Percentiles rank a stretch among this genome's conserved stretches.
Evolutionary conservation across 2,113 vertebrate genomes (phyloP).

Genomic region (Connochaetes taurinus): DNA sequence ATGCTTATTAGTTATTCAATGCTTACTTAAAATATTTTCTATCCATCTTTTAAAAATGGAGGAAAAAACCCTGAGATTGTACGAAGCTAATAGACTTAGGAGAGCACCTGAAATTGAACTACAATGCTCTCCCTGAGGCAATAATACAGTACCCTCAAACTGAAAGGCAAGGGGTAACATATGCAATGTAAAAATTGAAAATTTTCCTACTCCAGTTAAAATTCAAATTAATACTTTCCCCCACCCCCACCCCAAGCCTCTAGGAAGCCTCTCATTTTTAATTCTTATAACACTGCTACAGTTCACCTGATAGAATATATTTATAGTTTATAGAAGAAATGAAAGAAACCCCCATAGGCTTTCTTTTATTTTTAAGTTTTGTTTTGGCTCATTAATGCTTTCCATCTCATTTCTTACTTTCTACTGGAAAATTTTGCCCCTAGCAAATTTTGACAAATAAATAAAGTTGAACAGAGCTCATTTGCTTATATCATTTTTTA

Average conservation of each 20-base stretch:
- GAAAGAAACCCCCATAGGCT: neutral
- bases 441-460: conserved; percentile 35
- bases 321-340: conserved; percentile 19
- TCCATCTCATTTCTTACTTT: conserved; percentile 40
- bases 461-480: conserved; percentile 18
- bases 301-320: conserved; percentile 23
- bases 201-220: neutral
- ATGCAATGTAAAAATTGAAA: neutral
- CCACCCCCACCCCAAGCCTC: neutral
- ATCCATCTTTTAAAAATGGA: neutral
- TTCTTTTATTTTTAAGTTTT: conserved; percentile 26
- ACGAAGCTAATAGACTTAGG: neutral
- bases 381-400: conserved; percentile 40
- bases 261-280: neutral
- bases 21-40: neutral
- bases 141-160: neutral
- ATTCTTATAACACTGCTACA: conserved; percentile 22
- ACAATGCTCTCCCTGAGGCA: neutral
- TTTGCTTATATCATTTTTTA: conserved; percentile 22
- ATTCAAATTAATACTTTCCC: neutral
- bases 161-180: neutral
- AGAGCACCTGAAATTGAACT: neutral
- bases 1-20: neutral
- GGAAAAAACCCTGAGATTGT: neutral
- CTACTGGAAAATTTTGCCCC: neutral